A percentile compares a stretch with the other conserved stretches of the same genome.
Evolutionary conservation across 2,888 invertebrate species (phyloP).

Genomic region (Eristalinus sepulchralis): DNA sequence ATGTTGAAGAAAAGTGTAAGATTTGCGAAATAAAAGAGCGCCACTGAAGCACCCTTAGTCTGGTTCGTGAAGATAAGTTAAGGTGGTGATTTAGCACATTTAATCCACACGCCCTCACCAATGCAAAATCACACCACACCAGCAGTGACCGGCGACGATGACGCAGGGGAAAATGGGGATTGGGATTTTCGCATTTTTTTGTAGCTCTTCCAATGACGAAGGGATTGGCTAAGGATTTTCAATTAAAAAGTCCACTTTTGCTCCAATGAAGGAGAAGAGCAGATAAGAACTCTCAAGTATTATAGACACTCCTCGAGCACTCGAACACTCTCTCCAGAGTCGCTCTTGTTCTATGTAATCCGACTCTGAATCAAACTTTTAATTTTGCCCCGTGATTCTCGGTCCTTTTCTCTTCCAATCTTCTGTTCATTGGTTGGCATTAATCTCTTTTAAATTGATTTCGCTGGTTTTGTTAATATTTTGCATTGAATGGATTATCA

Average conservation of each 20-base stretch:
- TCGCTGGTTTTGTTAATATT: constrained; percentile 30
- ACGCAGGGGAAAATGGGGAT: background rate
- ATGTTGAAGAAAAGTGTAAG: constrained; percentile 36
- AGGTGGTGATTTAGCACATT: constrained; percentile 64
- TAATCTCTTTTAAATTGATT: constrained; percentile 69
- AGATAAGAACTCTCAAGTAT: constrained; percentile 39
- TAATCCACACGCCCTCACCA: constrained; percentile 47
- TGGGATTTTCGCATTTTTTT: background rate
- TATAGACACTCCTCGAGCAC: constrained; percentile 33
- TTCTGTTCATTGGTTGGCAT: constrained; percentile 16
- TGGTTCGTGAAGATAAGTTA: constrained; percentile 62
- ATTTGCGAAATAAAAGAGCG: constrained; percentile 15
- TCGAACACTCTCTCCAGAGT: constrained; percentile 14
- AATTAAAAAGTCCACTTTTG: constrained; percentile 65
- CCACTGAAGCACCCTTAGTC: constrained; percentile 39
- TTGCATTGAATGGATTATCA: constrained; percentile 35
- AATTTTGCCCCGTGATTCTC: constrained; percentile 32
- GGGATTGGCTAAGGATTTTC: constrained; percentile 53
- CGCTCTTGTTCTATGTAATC: constrained; percentile 38
- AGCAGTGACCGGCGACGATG: background rate
- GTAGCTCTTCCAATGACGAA: constrained; percentile 27
- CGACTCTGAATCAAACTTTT: constrained; percentile 57
- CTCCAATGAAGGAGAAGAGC: constrained; percentile 62
- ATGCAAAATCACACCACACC: constrained; percentile 18
- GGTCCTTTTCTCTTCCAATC: background rate